These are phyloP conservation scores for Agrotis segetum DNA, from an alignment of 2,888 invertebrate species.

Conservation along the genomic window DNA sequence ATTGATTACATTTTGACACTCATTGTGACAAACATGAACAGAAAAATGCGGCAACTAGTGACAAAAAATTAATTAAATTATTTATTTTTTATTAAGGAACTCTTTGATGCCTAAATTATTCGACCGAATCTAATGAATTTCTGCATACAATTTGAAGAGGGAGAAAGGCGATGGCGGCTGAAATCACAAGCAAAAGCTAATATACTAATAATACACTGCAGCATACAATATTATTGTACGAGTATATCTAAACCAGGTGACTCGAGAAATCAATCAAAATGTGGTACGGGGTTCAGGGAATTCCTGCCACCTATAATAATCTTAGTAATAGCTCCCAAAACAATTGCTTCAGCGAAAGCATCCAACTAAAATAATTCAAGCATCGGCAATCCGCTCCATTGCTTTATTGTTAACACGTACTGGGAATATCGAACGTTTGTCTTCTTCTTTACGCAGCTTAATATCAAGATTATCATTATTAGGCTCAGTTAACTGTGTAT, in stretches of 20 bases:
- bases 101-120: too few species aligned
- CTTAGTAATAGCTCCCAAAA: constrained; percentile 2
- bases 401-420: constrained; percentile 4
- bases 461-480: constrained; percentile 16
- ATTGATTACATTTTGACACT: constrained; percentile 43
- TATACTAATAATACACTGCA: too few species aligned
- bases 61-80: too few species aligned
- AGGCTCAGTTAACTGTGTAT: constrained; percentile 33
- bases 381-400: constrained; percentile 7
- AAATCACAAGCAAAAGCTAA: too few species aligned
- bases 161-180: too few species aligned
- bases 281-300: background rate
- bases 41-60: background rate
- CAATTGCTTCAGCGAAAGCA: background rate
- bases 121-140: too few species aligned
- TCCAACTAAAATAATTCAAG: constrained; percentile 6
- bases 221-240: too few species aligned
- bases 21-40: background rate
- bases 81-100: too few species aligned
- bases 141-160: too few species aligned
- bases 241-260: background rate
- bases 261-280: constrained; percentile 21
- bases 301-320: constrained; percentile 7
- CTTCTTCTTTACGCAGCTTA: constrained; percentile 9
- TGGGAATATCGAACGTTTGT: constrained; percentile 8